These are phyloP conservation scores for Cacatua alba DNA, from an alignment of 2,113 vertebrate species.

Conservation along the genomic window DNA sequence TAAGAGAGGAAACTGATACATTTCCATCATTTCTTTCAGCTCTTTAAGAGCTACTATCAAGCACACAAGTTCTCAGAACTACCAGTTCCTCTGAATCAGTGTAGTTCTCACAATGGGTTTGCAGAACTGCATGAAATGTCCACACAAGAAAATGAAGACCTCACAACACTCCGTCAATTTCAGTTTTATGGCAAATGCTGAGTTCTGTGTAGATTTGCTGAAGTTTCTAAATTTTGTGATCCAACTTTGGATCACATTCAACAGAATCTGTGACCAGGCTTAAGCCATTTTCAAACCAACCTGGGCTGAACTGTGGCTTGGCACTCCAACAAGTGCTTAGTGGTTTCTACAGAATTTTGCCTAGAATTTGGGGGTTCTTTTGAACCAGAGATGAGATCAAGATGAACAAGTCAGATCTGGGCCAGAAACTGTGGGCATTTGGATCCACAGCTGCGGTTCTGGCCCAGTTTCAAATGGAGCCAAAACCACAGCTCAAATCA, in stretches of 20 bases:
- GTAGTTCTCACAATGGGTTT: background rate
- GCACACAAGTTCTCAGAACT: background rate
- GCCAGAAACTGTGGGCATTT: background rate
- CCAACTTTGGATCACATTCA: background rate
- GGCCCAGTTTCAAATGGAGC: background rate
- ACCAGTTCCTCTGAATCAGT: background rate
- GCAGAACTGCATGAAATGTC: background rate
- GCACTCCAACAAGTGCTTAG: background rate
- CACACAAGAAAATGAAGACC: background rate
- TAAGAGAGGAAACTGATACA: conserved; percentile 15
- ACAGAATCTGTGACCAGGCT: conserved; percentile 10
- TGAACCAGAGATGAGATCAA: conserved; percentile 24
- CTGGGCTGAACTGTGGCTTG: conserved; percentile 46
- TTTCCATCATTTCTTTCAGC: conserved; percentile 2
- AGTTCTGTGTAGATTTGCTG: background rate
- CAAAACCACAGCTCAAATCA: conserved; percentile 28
- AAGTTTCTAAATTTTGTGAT: conserved; percentile 23
- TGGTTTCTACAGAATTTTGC: conserved; percentile 13
- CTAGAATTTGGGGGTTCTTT: background rate
- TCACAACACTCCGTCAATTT: background rate
- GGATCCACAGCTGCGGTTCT: conserved; percentile 6
- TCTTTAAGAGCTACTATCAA: background rate
- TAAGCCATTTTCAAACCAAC: conserved; percentile 38
- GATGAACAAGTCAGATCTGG: background rate
- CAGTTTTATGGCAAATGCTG: background rate